A percentile compares a stretch with the other conserved stretches of the same genome.
phyloP scores from a whole-genome alignment of 2,888 invertebrate genomes.

The Chaitophorus viminalis region DNA sequence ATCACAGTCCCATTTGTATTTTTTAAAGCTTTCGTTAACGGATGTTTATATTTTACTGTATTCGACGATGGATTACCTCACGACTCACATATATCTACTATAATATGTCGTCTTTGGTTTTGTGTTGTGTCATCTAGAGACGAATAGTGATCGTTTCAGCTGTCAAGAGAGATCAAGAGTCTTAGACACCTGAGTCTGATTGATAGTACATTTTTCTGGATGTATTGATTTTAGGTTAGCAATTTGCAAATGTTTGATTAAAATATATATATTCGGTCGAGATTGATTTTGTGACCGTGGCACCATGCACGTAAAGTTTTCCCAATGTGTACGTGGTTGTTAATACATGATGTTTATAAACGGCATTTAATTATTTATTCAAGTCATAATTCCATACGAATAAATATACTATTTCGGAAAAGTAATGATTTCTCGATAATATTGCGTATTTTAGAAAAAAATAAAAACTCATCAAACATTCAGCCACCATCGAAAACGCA shows the following conservation, averaged over 20 bases:
- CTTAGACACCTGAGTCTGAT: conserved; percentile 21
- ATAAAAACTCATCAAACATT: too few species aligned
- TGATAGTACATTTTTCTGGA: conserved; percentile 8
- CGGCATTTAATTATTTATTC: too few species aligned
- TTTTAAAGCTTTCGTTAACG: conserved; percentile 19
- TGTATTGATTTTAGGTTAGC: conserved; percentile 3
- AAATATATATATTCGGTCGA: neutral
- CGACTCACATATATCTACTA: too few species aligned
- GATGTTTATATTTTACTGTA: conserved; percentile 1
- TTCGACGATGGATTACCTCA: conserved; percentile 8
- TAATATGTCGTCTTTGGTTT: conserved; percentile 5
- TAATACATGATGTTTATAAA: too few species aligned
- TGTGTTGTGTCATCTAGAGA: neutral
- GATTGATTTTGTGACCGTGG: neutral
- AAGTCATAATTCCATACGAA: too few species aligned
- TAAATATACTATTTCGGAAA: too few species aligned
- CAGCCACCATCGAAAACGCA: too few species aligned
- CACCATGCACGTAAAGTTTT: too few species aligned
- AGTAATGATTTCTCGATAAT: too few species aligned
- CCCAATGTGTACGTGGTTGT: too few species aligned
- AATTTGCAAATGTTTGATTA: conserved; percentile 10
- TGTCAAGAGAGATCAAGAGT: conserved; percentile 22
- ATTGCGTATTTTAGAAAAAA: too few species aligned
- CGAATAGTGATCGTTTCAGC: conserved; percentile 16
- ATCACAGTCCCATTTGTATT: neutral